phyloP scores from a whole-genome alignment of 23 tunicate genomes.

The Halocynthia roretzi region DNA sequence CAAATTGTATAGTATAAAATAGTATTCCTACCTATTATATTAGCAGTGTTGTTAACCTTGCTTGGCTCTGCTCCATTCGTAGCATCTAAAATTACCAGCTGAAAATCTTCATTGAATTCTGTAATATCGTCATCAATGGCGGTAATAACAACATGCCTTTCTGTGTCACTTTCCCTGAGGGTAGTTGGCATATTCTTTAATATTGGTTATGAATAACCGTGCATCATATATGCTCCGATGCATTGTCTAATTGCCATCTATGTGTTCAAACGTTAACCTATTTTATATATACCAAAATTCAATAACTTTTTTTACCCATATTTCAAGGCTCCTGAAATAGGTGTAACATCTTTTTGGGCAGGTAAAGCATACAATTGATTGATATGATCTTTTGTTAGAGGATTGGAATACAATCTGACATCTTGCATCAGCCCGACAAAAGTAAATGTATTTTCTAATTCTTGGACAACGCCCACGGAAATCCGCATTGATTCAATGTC shows the following conservation, averaged over 20 bases:
- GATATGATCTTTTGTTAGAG: conserved; percentile 24
- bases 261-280: background rate
- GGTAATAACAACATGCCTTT: background rate
- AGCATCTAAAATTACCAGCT: conserved; percentile 32
- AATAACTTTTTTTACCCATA: conserved; percentile 22
- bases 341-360: conserved; percentile 37
- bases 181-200: background rate
- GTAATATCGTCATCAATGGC: conserved; percentile 39
- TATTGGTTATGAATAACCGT: background rate
- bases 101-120: conserved; percentile 55
- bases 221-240: too few relatives aligned
- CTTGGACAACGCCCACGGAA: too few relatives aligned
- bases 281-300: background rate
- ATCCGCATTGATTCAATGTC: too few relatives aligned
- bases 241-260: background rate
- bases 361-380: conserved; percentile 15
- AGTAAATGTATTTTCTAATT: background rate
- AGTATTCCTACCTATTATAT: conserved; percentile 19
- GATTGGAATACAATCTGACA: conserved; percentile 33
- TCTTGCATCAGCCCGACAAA: conserved; percentile 38
- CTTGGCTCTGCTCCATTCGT: conserved; percentile 39
- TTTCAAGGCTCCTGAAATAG: conserved; percentile 34
- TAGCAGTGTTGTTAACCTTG: background rate
- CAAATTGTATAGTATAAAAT: background rate
- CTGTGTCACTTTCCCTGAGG: conserved; percentile 16